Evolutionary conservation across 2,888 invertebrate genomes (phyloP).

Genomic region (Callyntrura sp.): DNA sequence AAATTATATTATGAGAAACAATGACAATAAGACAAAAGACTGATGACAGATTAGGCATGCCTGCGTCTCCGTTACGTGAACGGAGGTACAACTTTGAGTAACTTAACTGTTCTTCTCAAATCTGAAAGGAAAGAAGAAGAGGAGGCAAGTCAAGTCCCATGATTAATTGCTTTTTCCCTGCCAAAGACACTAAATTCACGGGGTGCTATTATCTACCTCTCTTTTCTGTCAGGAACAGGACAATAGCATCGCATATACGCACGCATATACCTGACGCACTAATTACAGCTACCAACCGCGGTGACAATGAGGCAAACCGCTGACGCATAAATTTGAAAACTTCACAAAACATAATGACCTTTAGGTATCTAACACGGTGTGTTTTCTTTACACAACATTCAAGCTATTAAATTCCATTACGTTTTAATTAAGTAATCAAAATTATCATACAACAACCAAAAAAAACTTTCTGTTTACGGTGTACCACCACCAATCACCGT

Average conservation of each 20-base stretch:
- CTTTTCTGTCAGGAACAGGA: background rate
- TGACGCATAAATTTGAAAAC: too few relatives aligned
- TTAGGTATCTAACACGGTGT: background rate
- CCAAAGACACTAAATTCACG: constrained; percentile 45
- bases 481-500: background rate
- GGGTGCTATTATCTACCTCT: constrained; percentile 15
- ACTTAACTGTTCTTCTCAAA: background rate
- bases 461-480: background rate
- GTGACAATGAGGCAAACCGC: too few relatives aligned
- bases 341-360: too few relatives aligned
- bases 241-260: constrained; percentile 12
- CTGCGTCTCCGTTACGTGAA: constrained; percentile 15
- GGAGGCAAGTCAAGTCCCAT: constrained; percentile 20
- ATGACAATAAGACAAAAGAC: constrained; percentile 13
- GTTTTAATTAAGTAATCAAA: constrained; percentile 61
- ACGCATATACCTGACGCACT: constrained; percentile 36
- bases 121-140: constrained; percentile 3
- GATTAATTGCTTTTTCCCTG: constrained; percentile 55
- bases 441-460: background rate
- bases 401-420: background rate
- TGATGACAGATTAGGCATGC: constrained; percentile 34
- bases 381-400: background rate
- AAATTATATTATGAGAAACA: background rate
- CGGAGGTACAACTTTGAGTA: too few relatives aligned
- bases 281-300: constrained; percentile 45